phyloP scores from a whole-genome alignment of 2,888 invertebrate genomes.

The Amblyteles armatorius region DNA sequence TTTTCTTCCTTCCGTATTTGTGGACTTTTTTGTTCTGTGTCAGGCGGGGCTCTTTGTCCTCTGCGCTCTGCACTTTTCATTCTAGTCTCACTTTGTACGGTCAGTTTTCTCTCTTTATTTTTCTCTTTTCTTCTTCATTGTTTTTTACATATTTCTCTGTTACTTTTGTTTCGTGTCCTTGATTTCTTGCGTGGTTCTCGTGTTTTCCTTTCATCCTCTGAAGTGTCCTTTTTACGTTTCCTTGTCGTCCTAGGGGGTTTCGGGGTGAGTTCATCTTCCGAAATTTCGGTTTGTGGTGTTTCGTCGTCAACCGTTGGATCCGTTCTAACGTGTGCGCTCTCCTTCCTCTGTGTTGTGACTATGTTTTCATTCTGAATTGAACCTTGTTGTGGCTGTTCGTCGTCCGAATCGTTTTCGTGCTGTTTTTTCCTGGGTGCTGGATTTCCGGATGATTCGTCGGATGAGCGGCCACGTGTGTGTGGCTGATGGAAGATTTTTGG shows the following conservation, averaged over 20 bases:
- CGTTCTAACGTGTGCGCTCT: background rate
- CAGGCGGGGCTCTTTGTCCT: background rate
- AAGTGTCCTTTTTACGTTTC: background rate
- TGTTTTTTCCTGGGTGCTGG: constrained; percentile 16
- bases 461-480: background rate
- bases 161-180: background rate
- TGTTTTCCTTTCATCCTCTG: background rate
- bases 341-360: background rate
- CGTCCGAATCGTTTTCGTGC: background rate
- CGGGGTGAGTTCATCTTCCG: constrained; percentile 20
- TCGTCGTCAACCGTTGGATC: constrained; percentile 22
- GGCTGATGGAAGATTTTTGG: background rate
- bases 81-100: background rate
- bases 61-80: background rate
- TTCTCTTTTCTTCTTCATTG: background rate
- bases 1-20: background rate
- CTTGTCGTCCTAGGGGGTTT: background rate
- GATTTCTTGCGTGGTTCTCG: constrained; percentile 3
- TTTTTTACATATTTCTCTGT: background rate
- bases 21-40: background rate
- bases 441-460: constrained; percentile 19
- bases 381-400: background rate
- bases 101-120: background rate
- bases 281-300: constrained; percentile 1
- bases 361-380: background rate